phyloP scores from a whole-genome alignment of 1,140 invertebrate genomes.

The Drosophila grimshawi region DNA sequence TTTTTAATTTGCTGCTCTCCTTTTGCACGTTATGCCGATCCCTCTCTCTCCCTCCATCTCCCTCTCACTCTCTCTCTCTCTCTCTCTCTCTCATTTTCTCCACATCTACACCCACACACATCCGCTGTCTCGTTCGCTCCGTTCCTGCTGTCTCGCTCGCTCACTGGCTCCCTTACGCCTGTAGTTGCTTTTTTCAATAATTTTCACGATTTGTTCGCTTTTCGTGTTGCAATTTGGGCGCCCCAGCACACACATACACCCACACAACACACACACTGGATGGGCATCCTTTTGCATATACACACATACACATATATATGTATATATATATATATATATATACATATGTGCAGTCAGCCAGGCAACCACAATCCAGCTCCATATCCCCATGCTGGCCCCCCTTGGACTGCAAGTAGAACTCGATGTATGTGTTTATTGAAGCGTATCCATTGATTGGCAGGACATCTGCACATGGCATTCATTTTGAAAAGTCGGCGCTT shows the following conservation, averaged over 20 bases:
- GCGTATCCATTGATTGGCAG: constrained; percentile 84
- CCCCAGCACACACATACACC: constrained; percentile 14
- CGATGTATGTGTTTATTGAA: constrained; percentile 81
- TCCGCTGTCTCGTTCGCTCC: constrained; percentile 10
- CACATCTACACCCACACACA: neutral
- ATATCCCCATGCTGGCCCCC: constrained; percentile 6
- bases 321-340: neutral
- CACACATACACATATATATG: neutral
- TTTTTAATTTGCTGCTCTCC: constrained; percentile 70
- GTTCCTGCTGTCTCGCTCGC: constrained; percentile 9
- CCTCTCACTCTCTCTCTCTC: constrained; percentile 22
- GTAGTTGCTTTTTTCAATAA: constrained; percentile 60
- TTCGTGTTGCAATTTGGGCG: constrained; percentile 74
- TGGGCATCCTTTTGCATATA: constrained; percentile 43
- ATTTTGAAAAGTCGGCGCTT: constrained; percentile 73
- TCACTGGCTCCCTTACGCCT: constrained; percentile 23
- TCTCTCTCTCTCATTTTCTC: constrained; percentile 15
- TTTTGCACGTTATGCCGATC: constrained; percentile 25
- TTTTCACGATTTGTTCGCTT: constrained; percentile 76
- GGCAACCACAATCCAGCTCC: constrained; percentile 37
- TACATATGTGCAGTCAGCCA: constrained; percentile 33
- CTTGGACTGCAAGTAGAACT: constrained; percentile 48
- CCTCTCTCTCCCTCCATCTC: constrained; percentile 23
- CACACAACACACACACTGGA: constrained; percentile 19
- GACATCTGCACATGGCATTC: constrained; percentile 84